These are phyloP conservation scores for Seira ritae DNA, from an alignment of 2,888 invertebrate genomes.

Conservation along the genomic window DNA sequence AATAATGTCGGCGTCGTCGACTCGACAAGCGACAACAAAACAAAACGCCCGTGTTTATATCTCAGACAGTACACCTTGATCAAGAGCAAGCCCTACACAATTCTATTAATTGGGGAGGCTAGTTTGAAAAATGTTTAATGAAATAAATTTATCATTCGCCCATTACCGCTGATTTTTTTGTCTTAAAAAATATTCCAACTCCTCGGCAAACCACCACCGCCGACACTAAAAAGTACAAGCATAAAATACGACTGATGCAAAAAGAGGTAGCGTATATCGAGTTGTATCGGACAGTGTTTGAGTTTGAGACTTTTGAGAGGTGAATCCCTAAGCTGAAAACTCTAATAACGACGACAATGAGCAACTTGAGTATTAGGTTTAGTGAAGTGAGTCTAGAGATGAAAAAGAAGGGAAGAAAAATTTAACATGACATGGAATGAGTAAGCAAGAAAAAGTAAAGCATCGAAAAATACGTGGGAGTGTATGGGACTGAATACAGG, in stretches of 20 bases:
- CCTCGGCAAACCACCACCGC: slow-evolving; percentile 46
- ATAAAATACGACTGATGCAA: slow-evolving; percentile 29
- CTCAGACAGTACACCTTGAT: too few species aligned
- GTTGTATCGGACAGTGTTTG: neutral
- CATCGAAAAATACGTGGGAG: neutral
- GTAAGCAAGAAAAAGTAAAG: neutral
- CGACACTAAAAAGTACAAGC: slow-evolving; percentile 30
- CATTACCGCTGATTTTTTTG: slow-evolving; percentile 21
- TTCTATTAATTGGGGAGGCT: neutral
- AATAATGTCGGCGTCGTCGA: too few species aligned
- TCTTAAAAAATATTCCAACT: slow-evolving; percentile 31
- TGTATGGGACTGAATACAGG: neutral
- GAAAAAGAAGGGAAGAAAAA: neutral
- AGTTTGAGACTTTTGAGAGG: neutral
- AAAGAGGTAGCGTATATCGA: slow-evolving; percentile 27
- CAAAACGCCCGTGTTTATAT: too few species aligned
- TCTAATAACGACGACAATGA: neutral
- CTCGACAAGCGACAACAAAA: too few species aligned
- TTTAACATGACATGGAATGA: neutral
- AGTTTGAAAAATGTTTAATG: too few species aligned
- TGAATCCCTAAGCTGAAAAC: neutral
- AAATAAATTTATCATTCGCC: slow-evolving; percentile 5
- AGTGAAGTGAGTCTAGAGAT: neutral
- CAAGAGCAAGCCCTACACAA: too few species aligned
- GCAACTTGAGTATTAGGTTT: neutral